Evolutionary conservation across 30 jellyfish, hydroid and myxozoan genomes (phyloP).

Genomic region (Cassiopea xamachana): DNA sequence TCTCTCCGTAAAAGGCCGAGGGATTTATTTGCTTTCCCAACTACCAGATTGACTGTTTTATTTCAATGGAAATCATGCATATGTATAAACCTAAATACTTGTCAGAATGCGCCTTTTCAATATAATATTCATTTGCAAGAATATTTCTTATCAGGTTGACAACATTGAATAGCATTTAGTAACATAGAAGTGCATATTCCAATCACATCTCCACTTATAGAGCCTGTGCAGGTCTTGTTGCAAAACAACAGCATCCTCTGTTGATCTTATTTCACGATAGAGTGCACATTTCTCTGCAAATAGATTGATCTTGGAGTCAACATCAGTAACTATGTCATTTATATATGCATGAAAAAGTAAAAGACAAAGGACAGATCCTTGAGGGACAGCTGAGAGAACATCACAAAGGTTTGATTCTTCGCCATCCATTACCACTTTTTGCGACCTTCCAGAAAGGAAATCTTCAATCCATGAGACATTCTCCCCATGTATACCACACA

Average conservation of each 20-base stretch:
- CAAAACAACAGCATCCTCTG: conserved; percentile 43
- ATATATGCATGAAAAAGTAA: conserved; percentile 24
- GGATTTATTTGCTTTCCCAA: background rate
- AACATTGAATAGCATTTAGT: conserved; percentile 21
- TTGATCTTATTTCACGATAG: conserved; percentile 35
- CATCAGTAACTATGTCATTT: conserved; percentile 40
- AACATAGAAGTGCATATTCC: conserved; percentile 53
- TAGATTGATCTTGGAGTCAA: conserved; percentile 31
- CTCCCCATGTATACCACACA: conserved; percentile 42
- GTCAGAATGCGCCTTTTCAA: conserved; percentile 47
- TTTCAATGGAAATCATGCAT: conserved; percentile 1
- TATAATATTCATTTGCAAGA: conserved; percentile 33
- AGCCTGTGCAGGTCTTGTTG: conserved; percentile 36
- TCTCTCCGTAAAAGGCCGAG: background rate
- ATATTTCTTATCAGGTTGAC: conserved; percentile 40
- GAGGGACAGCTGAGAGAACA: conserved; percentile 66
- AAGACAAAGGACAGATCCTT: conserved; percentile 64
- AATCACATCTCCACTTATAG: conserved; percentile 41
- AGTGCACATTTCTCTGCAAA: conserved; percentile 44
- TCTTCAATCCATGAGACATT: conserved; percentile 27
- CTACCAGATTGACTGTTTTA: background rate
- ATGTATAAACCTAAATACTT: conserved; percentile 41
- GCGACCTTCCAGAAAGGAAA: conserved; percentile 64
- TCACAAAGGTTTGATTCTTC: conserved; percentile 40
- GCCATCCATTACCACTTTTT: conserved; percentile 58